These are phyloP conservation scores for Elephantulus edwardii DNA, from an alignment of 2,113 vertebrate species.

Conservation along the genomic window DNA sequence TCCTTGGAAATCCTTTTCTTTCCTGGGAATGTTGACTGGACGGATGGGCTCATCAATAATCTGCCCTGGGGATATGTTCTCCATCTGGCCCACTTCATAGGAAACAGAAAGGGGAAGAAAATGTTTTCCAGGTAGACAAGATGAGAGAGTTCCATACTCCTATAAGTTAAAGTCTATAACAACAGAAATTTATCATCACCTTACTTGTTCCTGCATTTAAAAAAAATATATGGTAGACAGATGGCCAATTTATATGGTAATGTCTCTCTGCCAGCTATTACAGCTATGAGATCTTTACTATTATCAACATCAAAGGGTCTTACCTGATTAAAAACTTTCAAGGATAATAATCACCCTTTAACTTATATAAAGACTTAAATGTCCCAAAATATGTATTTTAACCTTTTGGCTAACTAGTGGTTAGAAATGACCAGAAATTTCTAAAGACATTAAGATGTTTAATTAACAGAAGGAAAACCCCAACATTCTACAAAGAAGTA, in stretches of 20 bases:
- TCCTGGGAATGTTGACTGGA: conserved; percentile 97
- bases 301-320: neutral
- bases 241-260: neutral
- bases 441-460: conserved; percentile 24
- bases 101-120: neutral
- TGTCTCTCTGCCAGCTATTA: neutral
- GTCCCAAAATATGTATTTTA: neutral
- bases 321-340: neutral
- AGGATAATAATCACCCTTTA: neutral
- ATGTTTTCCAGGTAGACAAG: conserved; percentile 11
- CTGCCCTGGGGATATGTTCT: conserved; percentile 95
- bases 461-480: neutral
- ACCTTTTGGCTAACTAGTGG: neutral
- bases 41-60: conserved; percentile 96
- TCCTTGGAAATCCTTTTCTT: conserved; percentile 99
- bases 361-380: conserved; percentile 20
- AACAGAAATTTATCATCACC: neutral
- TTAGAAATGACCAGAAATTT: conserved; percentile 9
- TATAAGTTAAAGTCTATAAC: neutral
- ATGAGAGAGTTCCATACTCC: neutral
- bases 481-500: conserved; percentile 7
- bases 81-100: conserved; percentile 86
- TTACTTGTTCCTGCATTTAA: neutral
- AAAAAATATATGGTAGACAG: neutral
- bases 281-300: neutral